phyloP scores from a whole-genome alignment of 30 jellyfish, hydroid and myxozoan species.

The Cassiopea xamachana region DNA sequence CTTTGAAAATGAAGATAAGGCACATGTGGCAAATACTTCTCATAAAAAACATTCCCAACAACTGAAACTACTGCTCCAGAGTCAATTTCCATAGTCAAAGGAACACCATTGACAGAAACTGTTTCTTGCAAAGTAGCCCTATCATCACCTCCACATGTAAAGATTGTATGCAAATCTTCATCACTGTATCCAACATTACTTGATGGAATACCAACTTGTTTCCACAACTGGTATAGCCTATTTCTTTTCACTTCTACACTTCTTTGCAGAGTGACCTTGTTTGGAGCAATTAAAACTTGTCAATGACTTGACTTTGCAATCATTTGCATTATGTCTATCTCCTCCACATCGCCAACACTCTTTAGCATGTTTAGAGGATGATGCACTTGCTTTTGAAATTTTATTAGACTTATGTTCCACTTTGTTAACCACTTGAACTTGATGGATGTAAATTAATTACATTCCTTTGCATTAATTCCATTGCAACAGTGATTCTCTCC shows the following conservation, averaged over 20 bases:
- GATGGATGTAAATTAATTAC: slow-evolving; percentile 2
- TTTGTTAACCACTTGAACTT: slow-evolving; percentile 49
- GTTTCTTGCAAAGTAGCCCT: slow-evolving; percentile 13
- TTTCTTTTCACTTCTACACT: background rate
- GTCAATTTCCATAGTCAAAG: slow-evolving; percentile 45
- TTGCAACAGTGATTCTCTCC: slow-evolving; percentile 45
- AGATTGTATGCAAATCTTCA: background rate
- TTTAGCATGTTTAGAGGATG: slow-evolving; percentile 23
- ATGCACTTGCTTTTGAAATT: slow-evolving; percentile 35
- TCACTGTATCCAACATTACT: slow-evolving; percentile 27
- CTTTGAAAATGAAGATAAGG: slow-evolving; percentile 31
- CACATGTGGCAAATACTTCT: slow-evolving; percentile 25
- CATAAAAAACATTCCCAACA: slow-evolving; percentile 15
- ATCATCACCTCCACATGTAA: background rate
- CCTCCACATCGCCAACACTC: slow-evolving; percentile 51
- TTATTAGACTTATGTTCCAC: slow-evolving; percentile 31
- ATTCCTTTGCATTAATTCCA: slow-evolving; percentile 6
- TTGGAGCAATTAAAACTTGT: slow-evolving; percentile 20
- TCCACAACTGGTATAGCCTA: slow-evolving; percentile 22
- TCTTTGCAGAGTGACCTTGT: slow-evolving; percentile 20
- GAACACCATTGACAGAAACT: slow-evolving; percentile 40
- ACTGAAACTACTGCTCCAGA: slow-evolving; percentile 57
- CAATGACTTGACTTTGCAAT: background rate
- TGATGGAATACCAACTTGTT: slow-evolving; percentile 32
- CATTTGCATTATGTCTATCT: slow-evolving; percentile 45